Base-by-base conservation (phyloP, 2,113 vertebrate genomes). In the Halcyon senegalensis region DNA sequence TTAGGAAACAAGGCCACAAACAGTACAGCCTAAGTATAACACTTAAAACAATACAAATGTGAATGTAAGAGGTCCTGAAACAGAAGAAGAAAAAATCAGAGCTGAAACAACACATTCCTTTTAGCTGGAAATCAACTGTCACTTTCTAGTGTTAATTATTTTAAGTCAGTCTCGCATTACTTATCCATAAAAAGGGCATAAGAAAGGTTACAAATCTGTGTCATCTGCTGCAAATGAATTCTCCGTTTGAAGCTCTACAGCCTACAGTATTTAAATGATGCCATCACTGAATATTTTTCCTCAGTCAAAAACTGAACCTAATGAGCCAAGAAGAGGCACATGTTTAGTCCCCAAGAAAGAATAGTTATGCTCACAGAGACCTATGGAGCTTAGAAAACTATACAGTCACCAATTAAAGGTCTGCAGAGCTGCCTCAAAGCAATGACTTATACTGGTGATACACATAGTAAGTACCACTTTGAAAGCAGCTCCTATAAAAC, bases 261-360 rank as follows among this genome's bases (percentile, higher is more conserved):
- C 72, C 50, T 73, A 77, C 5, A 2, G 55, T 85, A 84, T 96
- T 92, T 90, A 88, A 95, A 90, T 88, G 51, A 74, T 89, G 51
- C 51, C 70, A 59, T 80, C 87, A 59, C 50, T 94, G 90, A 92
- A 81, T 86, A 89, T 89, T 97, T 94, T 96, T 87, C n/a, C 15
- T 51, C 55, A 64, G 56, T 84, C 51, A 90, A 78, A 39, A 90
- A 11, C 67, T 70, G 55, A 74, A 21, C n/a, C 51, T 83, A 88
- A 88, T 16, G 44, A 96, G 39, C 50, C 50, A 74, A 90, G 70
- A 70, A 88, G 84, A 86, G 43, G 33, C 50, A 51, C 44, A 18
- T 68, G 19, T 60, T 74, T 74, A 62, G 44, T 44, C 35, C 44
- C 56, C 73, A 60, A 41, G 44, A 91, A 88, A 56, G 68, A 87